Evolutionary conservation across 2,888 invertebrate genomes (phyloP).

Genomic region (Spodoptera picta): DNA sequence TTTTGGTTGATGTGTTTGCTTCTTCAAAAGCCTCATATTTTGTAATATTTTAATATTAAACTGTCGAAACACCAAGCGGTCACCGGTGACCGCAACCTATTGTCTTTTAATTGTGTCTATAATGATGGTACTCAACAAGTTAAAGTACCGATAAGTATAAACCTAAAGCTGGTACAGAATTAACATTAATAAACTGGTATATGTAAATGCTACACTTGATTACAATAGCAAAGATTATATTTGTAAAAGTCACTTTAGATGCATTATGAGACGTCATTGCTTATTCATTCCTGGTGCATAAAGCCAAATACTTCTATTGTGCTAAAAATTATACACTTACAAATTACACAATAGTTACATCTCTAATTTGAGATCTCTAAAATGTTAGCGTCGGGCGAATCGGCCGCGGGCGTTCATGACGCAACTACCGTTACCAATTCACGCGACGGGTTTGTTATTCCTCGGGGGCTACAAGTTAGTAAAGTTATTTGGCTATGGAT

Average conservation of each 20-base stretch:
- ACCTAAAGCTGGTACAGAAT: slow-evolving; percentile 4
- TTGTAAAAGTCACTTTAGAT: slow-evolving; percentile 42
- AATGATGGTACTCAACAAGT: too few species aligned
- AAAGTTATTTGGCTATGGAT: slow-evolving; percentile 63
- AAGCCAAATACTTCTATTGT: slow-evolving; percentile 51
- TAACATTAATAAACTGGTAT: slow-evolving; percentile 8
- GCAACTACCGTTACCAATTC: slow-evolving; percentile 78
- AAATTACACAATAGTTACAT: slow-evolving; percentile 60
- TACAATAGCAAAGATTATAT: slow-evolving; percentile 33
- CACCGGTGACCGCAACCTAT: too few species aligned
- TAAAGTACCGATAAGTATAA: background rate
- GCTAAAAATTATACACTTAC: slow-evolving; percentile 58
- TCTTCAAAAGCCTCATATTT: too few species aligned
- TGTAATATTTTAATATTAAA: too few species aligned
- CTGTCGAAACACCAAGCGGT: too few species aligned
- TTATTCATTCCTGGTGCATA: slow-evolving; percentile 52
- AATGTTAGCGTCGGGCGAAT: slow-evolving; percentile 65
- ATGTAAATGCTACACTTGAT: slow-evolving; percentile 21
- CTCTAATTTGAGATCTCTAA: slow-evolving; percentile 63
- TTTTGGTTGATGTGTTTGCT: too few species aligned
- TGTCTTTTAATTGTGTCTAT: too few species aligned
- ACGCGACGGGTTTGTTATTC: slow-evolving; percentile 71
- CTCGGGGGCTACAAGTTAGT: slow-evolving; percentile 60
- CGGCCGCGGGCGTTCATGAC: slow-evolving; percentile 63
- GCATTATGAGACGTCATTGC: slow-evolving; percentile 47